phyloP scores from a whole-genome alignment of 2,888 invertebrate species.

The Lycophotia porphyrea region DNA sequence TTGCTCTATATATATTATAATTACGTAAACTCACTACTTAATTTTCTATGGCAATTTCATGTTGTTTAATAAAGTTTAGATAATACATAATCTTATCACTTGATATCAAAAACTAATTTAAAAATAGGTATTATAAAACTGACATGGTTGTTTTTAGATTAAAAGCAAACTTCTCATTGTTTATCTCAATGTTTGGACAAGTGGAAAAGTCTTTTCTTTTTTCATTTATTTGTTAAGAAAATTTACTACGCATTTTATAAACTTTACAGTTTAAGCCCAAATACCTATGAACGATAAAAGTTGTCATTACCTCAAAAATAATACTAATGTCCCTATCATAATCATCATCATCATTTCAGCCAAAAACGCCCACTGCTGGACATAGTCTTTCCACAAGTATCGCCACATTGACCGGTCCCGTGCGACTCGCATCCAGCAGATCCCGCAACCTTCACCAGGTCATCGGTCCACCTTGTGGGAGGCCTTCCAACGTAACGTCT shows the following conservation, averaged over 20 bases:
- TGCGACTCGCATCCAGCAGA: too few species aligned
- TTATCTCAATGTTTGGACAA: not conserved
- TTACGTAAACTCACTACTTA: not conserved
- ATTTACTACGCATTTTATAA: not conserved
- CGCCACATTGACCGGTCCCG: too few species aligned
- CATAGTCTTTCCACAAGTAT: too few species aligned
- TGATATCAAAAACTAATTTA: slow-evolving; percentile 37
- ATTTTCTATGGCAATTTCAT: slow-evolving; percentile 17
- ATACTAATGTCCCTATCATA: too few species aligned
- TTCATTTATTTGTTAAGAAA: not conserved
- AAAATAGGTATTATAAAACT: slow-evolving; percentile 23
- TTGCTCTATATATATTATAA: not conserved
- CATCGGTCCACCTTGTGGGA: too few species aligned
- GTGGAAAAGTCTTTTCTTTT: not conserved
- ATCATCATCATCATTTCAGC: too few species aligned
- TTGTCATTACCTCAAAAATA: not conserved
- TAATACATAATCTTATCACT: slow-evolving; percentile 49
- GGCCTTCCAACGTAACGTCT: too few species aligned
- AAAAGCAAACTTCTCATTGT: slow-evolving; percentile 9
- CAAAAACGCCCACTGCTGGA: too few species aligned
- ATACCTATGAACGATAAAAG: not conserved
- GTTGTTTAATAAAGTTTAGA: slow-evolving; percentile 29
- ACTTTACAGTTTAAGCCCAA: not conserved
- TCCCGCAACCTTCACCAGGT: too few species aligned
- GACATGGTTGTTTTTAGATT: slow-evolving; percentile 25